These are phyloP conservation scores for Aulostomus chinensis DNA, from an alignment of 2,797 vertebrate genomes.

Conservation along the genomic window DNA sequence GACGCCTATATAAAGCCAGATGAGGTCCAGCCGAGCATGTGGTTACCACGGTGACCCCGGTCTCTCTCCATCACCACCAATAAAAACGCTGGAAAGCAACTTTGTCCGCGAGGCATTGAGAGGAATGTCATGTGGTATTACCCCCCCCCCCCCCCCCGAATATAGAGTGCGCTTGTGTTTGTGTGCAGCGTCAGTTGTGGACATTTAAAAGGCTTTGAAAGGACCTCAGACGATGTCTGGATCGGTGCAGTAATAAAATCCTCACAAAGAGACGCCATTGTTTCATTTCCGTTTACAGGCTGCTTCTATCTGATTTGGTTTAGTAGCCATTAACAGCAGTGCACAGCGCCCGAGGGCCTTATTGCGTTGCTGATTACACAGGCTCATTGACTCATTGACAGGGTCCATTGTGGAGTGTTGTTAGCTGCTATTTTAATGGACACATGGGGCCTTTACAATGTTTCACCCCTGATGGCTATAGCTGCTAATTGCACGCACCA, in stretches of 20 bases:
- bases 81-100: constrained; percentile 45
- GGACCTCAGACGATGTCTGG: constrained; percentile 32
- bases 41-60: constrained; percentile 72
- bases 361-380: constrained; percentile 32
- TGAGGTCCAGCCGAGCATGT: constrained; percentile 59
- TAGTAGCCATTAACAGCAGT: constrained; percentile 39
- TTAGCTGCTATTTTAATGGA: constrained; percentile 23
- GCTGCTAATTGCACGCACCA: not conserved
- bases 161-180: constrained; percentile 18
- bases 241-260: constrained; percentile 43
- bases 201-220: constrained; percentile 35
- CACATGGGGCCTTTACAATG: constrained; percentile 10
- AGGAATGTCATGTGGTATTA: constrained; percentile 66
- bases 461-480: not conserved
- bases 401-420: constrained; percentile 11
- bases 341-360: constrained; percentile 8
- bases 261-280: constrained; percentile 32
- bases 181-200: constrained; percentile 9
- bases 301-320: constrained; percentile 48
- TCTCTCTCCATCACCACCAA: constrained; percentile 46
- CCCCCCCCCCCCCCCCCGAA: no score
- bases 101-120: constrained; percentile 55
- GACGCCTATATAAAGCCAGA: constrained; percentile 56
- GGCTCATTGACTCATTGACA: constrained; percentile 39
- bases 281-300: constrained; percentile 44